Base-by-base conservation (phyloP, 2,888 invertebrate genomes). In the Strigamia crassipes region DNA sequence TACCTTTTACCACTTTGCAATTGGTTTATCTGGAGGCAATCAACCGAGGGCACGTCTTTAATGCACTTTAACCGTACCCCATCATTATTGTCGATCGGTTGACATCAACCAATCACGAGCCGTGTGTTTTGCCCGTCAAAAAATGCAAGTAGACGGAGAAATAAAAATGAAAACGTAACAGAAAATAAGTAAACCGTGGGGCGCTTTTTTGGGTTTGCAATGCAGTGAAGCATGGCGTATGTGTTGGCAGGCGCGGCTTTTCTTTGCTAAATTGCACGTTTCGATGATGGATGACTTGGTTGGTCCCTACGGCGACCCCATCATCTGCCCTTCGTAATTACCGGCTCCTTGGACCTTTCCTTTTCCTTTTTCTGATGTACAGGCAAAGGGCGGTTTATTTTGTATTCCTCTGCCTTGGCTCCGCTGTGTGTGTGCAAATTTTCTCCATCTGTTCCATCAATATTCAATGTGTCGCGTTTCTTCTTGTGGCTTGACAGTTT, bases 31-130 rank as follows among this genome's bases (percentile, higher is more conserved):
- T 66, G 21, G 9, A 66, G 61, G 61, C 61, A 66, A 66, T 66
- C 61, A 66, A 66, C 61, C 12, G 21, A 18, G 18, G 61, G 61
- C 21, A 18, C 21, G 61, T 66, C 61, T 66, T 66, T 66, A 66
- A 66, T 66, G 61, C 61, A 66, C 61, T 66, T 66, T 66, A 66
- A 66, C 61, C 23, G 61, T 23, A 66, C 61, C 61, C 61, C n/a
- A 46, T 46, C 46, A 18, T 66, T 66, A 66, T 66, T 66, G 61
- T 10, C 21, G 61, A 66, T 66, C 21, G 61, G 21, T 66, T 66
- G 61, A 66, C 61, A 23, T 21, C 61, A 5, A 66, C 23, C 61
- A 66, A 12, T 66, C 18, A 2, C 61, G 23, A 66, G 61, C 61
- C n/a, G 18, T 66, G n/a, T 46, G 46, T n/a, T 46, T 46, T 46